phyloP scores from a whole-genome alignment of 2,113 vertebrate genomes.

The Tragelaphus strepsiceros region DNA sequence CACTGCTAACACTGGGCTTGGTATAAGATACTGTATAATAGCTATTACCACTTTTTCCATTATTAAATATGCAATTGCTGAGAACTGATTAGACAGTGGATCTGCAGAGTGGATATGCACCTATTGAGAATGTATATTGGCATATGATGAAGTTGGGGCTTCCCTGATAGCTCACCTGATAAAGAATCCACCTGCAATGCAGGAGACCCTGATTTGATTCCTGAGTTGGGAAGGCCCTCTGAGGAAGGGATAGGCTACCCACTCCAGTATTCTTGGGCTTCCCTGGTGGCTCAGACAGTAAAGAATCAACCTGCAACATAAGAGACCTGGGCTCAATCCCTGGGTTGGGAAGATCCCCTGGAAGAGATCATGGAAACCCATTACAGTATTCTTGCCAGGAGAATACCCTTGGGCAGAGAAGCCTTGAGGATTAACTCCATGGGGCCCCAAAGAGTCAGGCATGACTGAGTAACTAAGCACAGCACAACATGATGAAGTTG shows the following conservation, averaged over 20 bases:
- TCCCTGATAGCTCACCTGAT: background rate
- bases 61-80: background rate
- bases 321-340: background rate
- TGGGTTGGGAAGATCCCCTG: background rate
- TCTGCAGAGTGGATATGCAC: background rate
- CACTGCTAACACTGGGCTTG: background rate
- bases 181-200: background rate
- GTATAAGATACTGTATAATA: background rate
- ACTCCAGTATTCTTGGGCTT: background rate
- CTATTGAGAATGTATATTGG: background rate
- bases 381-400: background rate
- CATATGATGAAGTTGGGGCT: background rate
- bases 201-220: background rate
- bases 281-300: background rate
- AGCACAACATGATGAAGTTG: background rate
- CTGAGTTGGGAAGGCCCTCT: background rate
- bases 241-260: background rate
- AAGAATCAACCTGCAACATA: background rate
- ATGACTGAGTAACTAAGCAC: background rate
- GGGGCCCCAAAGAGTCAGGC: background rate
- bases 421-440: background rate
- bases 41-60: background rate
- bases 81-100: background rate
- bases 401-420: background rate
- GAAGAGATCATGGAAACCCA: background rate